A percentile compares a stretch with the other conserved stretches of the same genome.
phyloP scores from a whole-genome alignment of 2,888 invertebrate species.

The Orchesellides sinensis region DNA sequence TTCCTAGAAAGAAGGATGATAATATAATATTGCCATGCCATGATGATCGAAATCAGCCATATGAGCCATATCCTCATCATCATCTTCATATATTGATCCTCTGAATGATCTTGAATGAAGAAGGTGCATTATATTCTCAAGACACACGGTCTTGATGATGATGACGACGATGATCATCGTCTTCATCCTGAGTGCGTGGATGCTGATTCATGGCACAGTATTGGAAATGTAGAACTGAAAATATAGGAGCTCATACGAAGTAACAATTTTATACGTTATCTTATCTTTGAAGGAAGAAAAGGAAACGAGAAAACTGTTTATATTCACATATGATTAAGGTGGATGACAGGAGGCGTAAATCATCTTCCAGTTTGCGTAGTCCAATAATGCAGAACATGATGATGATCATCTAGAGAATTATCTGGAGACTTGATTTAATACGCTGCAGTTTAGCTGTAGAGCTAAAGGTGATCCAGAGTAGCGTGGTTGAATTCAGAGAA shows the following conservation, averaged over 20 bases:
- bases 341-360: constrained; percentile 55
- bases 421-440: constrained; percentile 24
- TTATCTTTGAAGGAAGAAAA: not conserved
- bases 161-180: not conserved
- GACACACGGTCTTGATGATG: not conserved
- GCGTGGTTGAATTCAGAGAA: too few relatives aligned
- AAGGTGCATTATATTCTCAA: constrained; percentile 13
- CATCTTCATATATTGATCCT: constrained; percentile 11
- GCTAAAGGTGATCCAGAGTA: constrained; percentile 5
- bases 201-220: not conserved
- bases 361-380: constrained; percentile 20
- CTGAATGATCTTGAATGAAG: constrained; percentile 13
- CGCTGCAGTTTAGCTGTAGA: not conserved
- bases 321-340: constrained; percentile 37
- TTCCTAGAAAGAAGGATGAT: constrained; percentile 20
- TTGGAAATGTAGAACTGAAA: not conserved
- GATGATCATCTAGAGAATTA: constrained; percentile 22
- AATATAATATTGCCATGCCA: constrained; percentile 46
- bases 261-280: not conserved
- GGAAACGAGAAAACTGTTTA: not conserved
- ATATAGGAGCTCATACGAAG: not conserved
- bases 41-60: constrained; percentile 44
- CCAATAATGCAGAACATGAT: not conserved
- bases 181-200: not conserved
- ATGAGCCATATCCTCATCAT: constrained; percentile 17